Conservation (phyloP, 2,797 vertebrate genomes). For the Propithecus perrieri region DNA sequence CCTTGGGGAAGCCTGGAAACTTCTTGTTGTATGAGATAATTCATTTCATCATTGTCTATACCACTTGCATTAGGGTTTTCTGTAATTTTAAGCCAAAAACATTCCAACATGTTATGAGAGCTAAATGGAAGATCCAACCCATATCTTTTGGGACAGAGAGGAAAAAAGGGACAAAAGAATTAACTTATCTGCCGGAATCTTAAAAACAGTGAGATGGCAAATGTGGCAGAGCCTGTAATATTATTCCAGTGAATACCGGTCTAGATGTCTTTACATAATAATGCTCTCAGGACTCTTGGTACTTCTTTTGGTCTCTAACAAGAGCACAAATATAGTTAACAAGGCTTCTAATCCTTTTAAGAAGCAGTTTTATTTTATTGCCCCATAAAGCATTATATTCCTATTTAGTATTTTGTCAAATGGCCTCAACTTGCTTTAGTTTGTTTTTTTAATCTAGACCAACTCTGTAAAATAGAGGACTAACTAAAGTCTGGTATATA, state of each 20-base stretch:
- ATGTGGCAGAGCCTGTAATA: neutral
- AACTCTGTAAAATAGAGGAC: neutral
- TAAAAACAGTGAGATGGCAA: neutral
- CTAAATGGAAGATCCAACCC: neutral
- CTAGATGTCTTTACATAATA: neutral
- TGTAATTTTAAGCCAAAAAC: neutral
- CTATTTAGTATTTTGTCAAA: neutral
- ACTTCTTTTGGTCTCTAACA: neutral
- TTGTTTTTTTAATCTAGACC: constrained; percentile 12
- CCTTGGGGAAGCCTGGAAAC: neutral
- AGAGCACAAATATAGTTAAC: neutral
- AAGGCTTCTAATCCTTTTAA: neutral
- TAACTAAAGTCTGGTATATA: neutral
- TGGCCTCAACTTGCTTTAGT: neutral
- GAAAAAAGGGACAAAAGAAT: neutral
- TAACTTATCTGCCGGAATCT: neutral
- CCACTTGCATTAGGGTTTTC: neutral
- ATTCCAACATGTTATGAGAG: neutral
- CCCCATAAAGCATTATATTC: neutral
- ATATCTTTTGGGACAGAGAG: neutral
- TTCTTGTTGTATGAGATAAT: neutral
- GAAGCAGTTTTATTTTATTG: constrained; percentile 12
- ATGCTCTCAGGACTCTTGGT: neutral
- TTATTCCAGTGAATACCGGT: neutral
- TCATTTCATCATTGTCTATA: neutral